Evolutionary conservation across 2,797 vertebrate genomes (phyloP).

Genomic region (Spinus olivaceus): DNA sequence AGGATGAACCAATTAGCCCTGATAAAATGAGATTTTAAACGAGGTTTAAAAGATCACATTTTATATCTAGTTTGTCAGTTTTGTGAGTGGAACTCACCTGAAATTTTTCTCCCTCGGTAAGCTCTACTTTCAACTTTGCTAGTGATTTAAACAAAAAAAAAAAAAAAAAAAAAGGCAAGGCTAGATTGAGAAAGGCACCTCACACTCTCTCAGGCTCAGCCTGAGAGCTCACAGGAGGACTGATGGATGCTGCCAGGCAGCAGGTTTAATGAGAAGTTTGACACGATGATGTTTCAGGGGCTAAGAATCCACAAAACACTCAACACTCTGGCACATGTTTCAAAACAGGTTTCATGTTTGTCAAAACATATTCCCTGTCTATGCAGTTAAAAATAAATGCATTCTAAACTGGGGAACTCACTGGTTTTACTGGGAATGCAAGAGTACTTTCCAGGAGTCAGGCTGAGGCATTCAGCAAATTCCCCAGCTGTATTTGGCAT

Average conservation of each 20-base stretch:
- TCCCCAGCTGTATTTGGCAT: neutral
- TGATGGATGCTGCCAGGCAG: neutral
- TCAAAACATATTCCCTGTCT: neutral
- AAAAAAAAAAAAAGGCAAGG: neutral
- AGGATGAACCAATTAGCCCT: neutral
- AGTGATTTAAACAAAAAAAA: neutral
- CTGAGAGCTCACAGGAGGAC: neutral
- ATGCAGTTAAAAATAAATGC: neutral
- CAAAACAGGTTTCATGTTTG: neutral
- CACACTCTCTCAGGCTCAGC: neutral
- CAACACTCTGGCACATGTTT: neutral
- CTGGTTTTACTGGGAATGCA: conserved; percentile 8
- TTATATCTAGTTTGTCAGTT: neutral
- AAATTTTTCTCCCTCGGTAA: neutral
- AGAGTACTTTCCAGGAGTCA: conserved; percentile 8
- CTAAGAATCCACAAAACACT: neutral
- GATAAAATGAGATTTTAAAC: neutral
- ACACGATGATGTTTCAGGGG: neutral
- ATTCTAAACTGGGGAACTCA: neutral
- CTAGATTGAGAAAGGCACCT: neutral
- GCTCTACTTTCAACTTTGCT: neutral
- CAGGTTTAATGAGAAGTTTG: neutral
- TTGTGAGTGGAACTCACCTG: neutral
- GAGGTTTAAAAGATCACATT: neutral
- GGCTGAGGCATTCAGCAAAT: neutral